Conservation (phyloP, 1,140 invertebrate genomes). For the Hetaerina americana region DNA sequence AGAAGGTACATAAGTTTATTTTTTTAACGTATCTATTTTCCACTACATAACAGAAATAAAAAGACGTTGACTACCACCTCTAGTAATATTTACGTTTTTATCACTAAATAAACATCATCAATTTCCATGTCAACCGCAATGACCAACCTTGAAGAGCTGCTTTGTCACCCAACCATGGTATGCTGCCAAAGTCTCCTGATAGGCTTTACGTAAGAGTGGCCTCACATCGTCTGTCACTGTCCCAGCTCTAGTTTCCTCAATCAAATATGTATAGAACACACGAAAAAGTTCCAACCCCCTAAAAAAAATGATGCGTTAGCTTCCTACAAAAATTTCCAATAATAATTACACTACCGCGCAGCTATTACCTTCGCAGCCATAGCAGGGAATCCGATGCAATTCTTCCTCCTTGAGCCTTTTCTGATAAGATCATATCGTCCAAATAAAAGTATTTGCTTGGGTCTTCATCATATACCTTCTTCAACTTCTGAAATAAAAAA, state of each 20-base stretch:
- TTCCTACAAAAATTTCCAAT: constrained; percentile 20
- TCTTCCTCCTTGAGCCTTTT: constrained; percentile 32
- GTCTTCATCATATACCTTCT: constrained; percentile 36
- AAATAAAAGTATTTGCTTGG: constrained; percentile 40
- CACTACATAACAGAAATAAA: no score
- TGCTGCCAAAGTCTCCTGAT: constrained; percentile 44
- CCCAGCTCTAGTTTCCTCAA: constrained; percentile 33
- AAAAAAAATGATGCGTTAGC: constrained; percentile 6
- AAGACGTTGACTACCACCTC: no score
- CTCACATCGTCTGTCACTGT: constrained; percentile 37
- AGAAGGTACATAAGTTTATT: no score
- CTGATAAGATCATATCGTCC: constrained; percentile 48
- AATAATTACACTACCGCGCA: constrained; percentile 4
- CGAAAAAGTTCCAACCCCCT: constrained; percentile 48
- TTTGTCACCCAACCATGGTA: constrained; percentile 53
- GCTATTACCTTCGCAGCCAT: constrained; percentile 49
- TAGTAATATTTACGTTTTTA: no score
- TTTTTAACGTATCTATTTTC: no score
- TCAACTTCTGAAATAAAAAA: constrained; percentile 38
- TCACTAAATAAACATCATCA: no score
- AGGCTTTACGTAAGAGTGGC: constrained; percentile 40
- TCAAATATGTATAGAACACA: constrained; percentile 39
- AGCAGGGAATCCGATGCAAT: constrained; percentile 44
- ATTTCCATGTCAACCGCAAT: no score
- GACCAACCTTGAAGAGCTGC: constrained; percentile 47